phyloP scores from a whole-genome alignment of 2,113 vertebrate species.

The Microtus pennsylvanicus region DNA sequence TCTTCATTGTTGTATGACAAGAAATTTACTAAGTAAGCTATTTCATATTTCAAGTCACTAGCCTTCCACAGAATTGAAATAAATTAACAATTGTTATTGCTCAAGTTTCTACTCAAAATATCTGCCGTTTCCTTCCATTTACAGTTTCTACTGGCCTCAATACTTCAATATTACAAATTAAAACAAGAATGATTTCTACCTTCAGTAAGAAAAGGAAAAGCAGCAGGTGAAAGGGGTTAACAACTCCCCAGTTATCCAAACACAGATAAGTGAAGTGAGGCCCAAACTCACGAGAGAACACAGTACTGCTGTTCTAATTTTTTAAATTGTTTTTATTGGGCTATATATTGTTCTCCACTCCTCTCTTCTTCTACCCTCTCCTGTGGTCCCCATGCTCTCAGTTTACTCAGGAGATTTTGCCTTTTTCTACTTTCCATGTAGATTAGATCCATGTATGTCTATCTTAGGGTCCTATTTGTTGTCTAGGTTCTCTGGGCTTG shows the following conservation, averaged over 20 bases:
- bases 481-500: too few relatives aligned
- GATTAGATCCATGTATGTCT: too few relatives aligned
- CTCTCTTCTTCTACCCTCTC: too few relatives aligned
- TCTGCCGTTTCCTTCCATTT: background rate
- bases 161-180: background rate
- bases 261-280: too few relatives aligned
- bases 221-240: background rate
- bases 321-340: too few relatives aligned
- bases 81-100: background rate
- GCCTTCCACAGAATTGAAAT: background rate
- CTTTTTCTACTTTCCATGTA: too few relatives aligned
- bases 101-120: background rate
- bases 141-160: background rate
- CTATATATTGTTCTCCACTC: too few relatives aligned
- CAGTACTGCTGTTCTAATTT: background rate
- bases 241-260: background rate
- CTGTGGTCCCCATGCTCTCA: too few relatives aligned
- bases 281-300: background rate
- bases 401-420: too few relatives aligned
- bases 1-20: background rate
- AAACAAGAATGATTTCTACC: background rate
- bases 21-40: background rate
- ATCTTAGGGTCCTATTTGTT: too few relatives aligned
- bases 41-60: too few relatives aligned
- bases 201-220: background rate